phyloP scores from a whole-genome alignment of 2,888 invertebrate genomes.

The Chironomus riparius region DNA sequence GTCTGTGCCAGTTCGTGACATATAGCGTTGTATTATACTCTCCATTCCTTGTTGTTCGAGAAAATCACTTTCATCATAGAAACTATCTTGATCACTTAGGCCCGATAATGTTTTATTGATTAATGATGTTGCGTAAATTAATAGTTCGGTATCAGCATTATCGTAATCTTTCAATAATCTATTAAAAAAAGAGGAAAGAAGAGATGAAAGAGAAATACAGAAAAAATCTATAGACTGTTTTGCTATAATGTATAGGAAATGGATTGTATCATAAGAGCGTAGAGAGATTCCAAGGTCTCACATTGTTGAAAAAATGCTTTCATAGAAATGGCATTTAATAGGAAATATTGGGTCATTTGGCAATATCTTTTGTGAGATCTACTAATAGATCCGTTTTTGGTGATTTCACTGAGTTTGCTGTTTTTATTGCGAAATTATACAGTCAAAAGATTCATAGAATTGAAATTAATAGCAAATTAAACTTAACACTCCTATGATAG shows the following conservation, averaged over 20 bases:
- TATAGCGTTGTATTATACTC: slow-evolving; percentile 74
- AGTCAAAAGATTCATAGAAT: background rate
- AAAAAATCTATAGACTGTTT: slow-evolving; percentile 31
- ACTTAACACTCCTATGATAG: no score
- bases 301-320: no score
- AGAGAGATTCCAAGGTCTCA: no score
- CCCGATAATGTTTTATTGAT: slow-evolving; percentile 92
- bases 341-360: no score
- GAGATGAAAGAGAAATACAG: background rate
- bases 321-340: no score
- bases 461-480: background rate
- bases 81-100: slow-evolving; percentile 89
- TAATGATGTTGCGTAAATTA: slow-evolving; percentile 92
- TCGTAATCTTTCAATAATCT: slow-evolving; percentile 87
- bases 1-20: slow-evolving; percentile 87
- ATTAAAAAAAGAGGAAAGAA: slow-evolving; percentile 38
- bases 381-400: no score
- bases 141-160: slow-evolving; percentile 89
- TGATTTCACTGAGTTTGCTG: no score
- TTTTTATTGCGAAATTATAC: no score
- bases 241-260: background rate
- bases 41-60: slow-evolving; percentile 92
- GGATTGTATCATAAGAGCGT: no score
- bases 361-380: no score
- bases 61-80: slow-evolving; percentile 94